Percentiles rank a stretch among this genome's conserved stretches.
phyloP scores from a whole-genome alignment of 2,113 vertebrate species.

The Marcusenius ussheri region DNA sequence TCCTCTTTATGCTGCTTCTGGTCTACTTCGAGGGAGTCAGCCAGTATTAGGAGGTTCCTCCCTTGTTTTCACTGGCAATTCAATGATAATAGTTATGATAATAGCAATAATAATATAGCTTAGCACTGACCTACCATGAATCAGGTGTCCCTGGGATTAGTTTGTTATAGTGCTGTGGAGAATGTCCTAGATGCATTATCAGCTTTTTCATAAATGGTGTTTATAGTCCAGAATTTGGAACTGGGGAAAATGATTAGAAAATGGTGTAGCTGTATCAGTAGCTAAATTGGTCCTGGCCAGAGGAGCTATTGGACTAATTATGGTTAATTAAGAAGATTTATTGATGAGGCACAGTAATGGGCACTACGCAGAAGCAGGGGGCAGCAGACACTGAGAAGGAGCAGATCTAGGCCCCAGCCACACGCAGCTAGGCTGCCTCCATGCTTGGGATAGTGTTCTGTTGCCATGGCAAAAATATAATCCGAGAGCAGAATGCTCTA shows the following conservation, averaged over 20 bases:
- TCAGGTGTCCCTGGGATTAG: background rate
- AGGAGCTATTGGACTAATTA: background rate
- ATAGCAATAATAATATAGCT: background rate
- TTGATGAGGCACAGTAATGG: background rate
- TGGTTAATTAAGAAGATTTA: background rate
- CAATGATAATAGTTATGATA: background rate
- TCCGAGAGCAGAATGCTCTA: background rate
- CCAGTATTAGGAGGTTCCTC: background rate
- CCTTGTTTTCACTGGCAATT: background rate
- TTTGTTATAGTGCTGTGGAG: background rate
- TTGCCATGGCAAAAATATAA: slow-evolving; percentile 21
- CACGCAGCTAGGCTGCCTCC: background rate
- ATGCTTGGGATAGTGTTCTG: slow-evolving; percentile 12
- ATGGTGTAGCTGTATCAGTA: background rate
- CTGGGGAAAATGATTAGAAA: background rate
- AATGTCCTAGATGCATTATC: background rate
- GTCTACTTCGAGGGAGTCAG: background rate
- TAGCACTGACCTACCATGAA: background rate
- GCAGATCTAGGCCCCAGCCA: background rate
- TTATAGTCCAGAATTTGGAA: background rate
- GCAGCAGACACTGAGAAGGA: background rate
- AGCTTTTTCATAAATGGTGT: background rate
- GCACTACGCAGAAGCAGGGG: background rate
- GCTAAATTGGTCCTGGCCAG: background rate
- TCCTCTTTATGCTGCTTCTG: background rate